Evolutionary conservation across 2,113 vertebrate species (phyloP).

Genomic region (Melanotaenia duboulayi): DNA sequence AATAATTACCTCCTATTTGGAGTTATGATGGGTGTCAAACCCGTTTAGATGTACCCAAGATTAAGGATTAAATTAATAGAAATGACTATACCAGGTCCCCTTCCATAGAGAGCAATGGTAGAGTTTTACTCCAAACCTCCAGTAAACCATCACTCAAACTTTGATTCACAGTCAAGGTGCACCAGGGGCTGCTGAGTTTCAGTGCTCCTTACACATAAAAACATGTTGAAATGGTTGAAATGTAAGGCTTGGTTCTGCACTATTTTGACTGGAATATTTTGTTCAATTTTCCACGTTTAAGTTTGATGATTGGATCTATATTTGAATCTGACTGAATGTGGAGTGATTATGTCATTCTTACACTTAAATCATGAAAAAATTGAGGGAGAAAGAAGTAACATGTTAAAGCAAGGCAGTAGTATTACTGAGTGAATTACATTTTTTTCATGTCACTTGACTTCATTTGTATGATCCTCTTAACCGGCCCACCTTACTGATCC

Average conservation of each 20-base stretch:
- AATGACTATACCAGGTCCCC: too few relatives aligned
- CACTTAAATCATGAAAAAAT: conserved; percentile 11
- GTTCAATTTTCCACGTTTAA: background rate
- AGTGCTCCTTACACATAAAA: background rate
- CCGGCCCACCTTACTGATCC: conserved; percentile 34
- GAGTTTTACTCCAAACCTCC: conserved; percentile 39
- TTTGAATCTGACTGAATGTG: conserved; percentile 10
- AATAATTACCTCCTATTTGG: too few relatives aligned
- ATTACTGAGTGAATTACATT: background rate
- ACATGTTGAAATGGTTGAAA: background rate
- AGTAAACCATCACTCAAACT: conserved; percentile 10
- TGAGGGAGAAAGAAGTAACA: background rate
- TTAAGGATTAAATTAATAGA: too few relatives aligned
- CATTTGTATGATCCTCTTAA: conserved; percentile 56
- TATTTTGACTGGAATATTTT: background rate
- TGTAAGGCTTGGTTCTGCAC: background rate
- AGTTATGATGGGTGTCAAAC: too few relatives aligned
- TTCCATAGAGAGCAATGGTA: conserved; percentile 12
- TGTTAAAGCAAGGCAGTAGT: background rate
- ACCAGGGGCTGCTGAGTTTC: conserved; percentile 18
- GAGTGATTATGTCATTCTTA: conserved; percentile 24
- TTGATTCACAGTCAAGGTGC: conserved; percentile 21
- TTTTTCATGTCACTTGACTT: conserved; percentile 43
- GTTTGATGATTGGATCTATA: background rate
- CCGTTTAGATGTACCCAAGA: too few relatives aligned